Evolutionary conservation across 2,888 invertebrate genomes (phyloP).

Genomic region (Drosophila hamatofila): DNA sequence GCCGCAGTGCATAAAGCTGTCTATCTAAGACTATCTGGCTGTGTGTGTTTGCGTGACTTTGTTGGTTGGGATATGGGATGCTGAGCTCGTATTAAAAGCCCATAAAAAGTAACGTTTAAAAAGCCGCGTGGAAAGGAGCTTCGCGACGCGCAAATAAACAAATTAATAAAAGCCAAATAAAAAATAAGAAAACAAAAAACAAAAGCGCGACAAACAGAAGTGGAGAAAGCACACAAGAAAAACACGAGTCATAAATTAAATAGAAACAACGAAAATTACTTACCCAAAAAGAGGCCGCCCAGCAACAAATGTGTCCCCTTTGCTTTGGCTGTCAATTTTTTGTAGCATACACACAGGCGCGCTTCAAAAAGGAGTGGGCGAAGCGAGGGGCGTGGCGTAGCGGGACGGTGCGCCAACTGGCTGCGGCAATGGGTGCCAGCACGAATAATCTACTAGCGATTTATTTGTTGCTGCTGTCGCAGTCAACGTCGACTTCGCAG

Average conservation of each 20-base stretch:
- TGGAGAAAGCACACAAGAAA: slow-evolving; percentile 59
- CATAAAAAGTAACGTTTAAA: slow-evolving; percentile 63
- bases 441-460: slow-evolving; percentile 79
- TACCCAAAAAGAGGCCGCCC: slow-evolving; percentile 56
- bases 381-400: background rate
- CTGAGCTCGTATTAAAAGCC: slow-evolving; percentile 59
- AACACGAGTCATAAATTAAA: slow-evolving; percentile 78
- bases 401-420: slow-evolving; percentile 5
- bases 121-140: slow-evolving; percentile 49
- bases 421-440: slow-evolving; percentile 55
- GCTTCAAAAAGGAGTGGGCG: slow-evolving; percentile 46
- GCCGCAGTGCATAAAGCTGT: slow-evolving; percentile 47
- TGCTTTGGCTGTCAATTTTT: slow-evolving; percentile 72
- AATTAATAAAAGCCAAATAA: slow-evolving; percentile 77
- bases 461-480: slow-evolving; percentile 68
- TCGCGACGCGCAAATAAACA: slow-evolving; percentile 70
- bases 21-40: slow-evolving; percentile 28
- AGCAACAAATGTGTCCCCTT: slow-evolving; percentile 68
- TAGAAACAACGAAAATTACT: slow-evolving; percentile 80
- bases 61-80: slow-evolving; percentile 17
- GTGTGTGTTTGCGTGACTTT: slow-evolving; percentile 9
- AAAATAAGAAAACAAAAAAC: slow-evolving; percentile 3
- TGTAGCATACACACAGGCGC: slow-evolving; percentile 76
- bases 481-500: slow-evolving; percentile 36
- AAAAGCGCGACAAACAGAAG: slow-evolving; percentile 26